These are phyloP conservation scores for Leuciscus waleckii DNA, from an alignment of 2,797 vertebrate genomes.

Conservation along the genomic window DNA sequence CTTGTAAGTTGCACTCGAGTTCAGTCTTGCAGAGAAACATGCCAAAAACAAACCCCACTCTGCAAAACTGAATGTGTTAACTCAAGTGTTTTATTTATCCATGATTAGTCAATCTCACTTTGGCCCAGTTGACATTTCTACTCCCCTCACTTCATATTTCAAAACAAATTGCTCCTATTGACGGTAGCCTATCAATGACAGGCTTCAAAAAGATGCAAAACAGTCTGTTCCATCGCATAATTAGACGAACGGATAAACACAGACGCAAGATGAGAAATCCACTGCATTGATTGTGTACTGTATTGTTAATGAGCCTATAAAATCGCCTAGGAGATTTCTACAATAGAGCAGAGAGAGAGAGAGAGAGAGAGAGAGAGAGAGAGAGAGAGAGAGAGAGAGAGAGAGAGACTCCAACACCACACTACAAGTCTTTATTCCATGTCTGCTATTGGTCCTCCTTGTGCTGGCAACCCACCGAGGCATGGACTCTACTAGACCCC, in stretches of 20 bases:
- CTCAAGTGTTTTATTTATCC: slow-evolving; percentile 42
- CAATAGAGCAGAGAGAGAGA: slow-evolving; percentile 36
- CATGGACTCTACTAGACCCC: neutral
- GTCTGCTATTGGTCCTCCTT: neutral
- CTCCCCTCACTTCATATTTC: slow-evolving; percentile 56
- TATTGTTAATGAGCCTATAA: slow-evolving; percentile 75
- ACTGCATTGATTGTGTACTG: slow-evolving; percentile 70
- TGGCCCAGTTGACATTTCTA: slow-evolving; percentile 30
- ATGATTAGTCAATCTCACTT: slow-evolving; percentile 1
- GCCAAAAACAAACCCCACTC: neutral
- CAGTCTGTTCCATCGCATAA: slow-evolving; percentile 59
- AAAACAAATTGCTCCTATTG: slow-evolving; percentile 66
- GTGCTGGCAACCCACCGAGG: neutral
- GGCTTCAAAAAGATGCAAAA: slow-evolving; percentile 65
- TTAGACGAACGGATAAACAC: slow-evolving; percentile 62
- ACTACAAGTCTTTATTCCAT: neutral
- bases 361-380: too few species aligned
- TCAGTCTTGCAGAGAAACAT: neutral
- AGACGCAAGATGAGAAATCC: slow-evolving; percentile 60
- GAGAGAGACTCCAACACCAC: slow-evolving; percentile 51
- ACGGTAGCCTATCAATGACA: slow-evolving; percentile 59
- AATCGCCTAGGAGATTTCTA: slow-evolving; percentile 67
- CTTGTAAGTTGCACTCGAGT: neutral
- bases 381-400: neutral
- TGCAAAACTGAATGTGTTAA: slow-evolving; percentile 6